A percentile compares a stretch with the other conserved stretches of the same genome.
These are phyloP conservation scores for Mallateleia sp. DNA, from an alignment of 2,888 invertebrate species.

Conservation along the genomic window DNA sequence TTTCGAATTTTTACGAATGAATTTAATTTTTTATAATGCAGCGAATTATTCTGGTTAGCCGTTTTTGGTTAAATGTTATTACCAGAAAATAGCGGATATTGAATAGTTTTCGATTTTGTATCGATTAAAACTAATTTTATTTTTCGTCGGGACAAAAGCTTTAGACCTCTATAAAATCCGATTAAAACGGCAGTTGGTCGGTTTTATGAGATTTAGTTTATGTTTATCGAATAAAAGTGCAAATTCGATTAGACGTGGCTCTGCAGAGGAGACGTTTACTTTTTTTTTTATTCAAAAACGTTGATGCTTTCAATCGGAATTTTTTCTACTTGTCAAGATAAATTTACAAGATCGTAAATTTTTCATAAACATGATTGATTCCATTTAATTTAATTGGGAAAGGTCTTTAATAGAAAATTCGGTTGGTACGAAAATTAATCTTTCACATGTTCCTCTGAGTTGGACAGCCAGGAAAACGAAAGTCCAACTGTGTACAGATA, in stretches of 20 bases:
- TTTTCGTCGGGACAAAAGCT: slow-evolving; percentile 37
- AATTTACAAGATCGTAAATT: no score
- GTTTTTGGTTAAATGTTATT: slow-evolving; percentile 9
- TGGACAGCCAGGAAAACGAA: slow-evolving; percentile 10
- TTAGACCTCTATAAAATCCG: slow-evolving; percentile 31
- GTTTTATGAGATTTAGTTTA: slow-evolving; percentile 48
- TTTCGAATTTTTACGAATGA: neutral
- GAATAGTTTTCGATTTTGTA: slow-evolving; percentile 26
- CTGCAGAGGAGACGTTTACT: neutral
- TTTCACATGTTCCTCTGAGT: slow-evolving; percentile 28
- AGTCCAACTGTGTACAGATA: slow-evolving; percentile 76
- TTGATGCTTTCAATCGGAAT: neutral
- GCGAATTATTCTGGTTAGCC: neutral
- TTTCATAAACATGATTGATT: no score
- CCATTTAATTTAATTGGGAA: neutral
- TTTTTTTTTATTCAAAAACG: no score
- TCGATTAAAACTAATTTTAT: slow-evolving; percentile 53
- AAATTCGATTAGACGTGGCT: slow-evolving; percentile 14
- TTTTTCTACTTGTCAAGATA: no score
- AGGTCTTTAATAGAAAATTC: no score
- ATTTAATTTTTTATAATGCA: neutral
- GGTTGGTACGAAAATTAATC: no score
- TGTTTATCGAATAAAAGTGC: slow-evolving; percentile 40
- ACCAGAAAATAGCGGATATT: slow-evolving; percentile 24
- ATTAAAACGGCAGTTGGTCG: slow-evolving; percentile 45